Conservation (phyloP, 2,797 vertebrate genomes). For the Enteromius fasciolatus region DNA sequence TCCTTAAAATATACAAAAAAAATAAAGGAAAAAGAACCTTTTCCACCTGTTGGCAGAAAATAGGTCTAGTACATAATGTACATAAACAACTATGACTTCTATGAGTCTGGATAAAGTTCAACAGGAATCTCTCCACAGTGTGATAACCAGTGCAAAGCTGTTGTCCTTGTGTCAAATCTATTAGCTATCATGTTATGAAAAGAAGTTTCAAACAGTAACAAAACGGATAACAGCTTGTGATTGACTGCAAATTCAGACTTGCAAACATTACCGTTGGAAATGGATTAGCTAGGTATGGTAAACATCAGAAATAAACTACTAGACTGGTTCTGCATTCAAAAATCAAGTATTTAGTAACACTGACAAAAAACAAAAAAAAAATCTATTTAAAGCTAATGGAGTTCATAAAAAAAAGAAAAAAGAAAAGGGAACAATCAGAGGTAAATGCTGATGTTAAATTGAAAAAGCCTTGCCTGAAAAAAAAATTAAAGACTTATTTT, state of each 20-base stretch:
- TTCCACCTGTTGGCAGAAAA: neutral
- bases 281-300: neutral
- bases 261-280: neutral
- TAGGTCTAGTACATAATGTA: neutral
- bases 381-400: neutral
- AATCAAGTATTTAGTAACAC: neutral
- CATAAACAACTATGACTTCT: neutral
- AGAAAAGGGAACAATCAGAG: neutral
- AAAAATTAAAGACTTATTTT: no score
- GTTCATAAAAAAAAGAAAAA: neutral
- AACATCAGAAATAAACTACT: neutral
- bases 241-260: slow-evolving; percentile 4
- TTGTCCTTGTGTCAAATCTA: neutral
- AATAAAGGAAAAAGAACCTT: neutral
- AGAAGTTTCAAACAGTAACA: neutral
- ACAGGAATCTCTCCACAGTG: neutral
- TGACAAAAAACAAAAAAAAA: neutral
- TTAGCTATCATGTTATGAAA: neutral
- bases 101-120: neutral
- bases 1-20: neutral
- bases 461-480: neutral
- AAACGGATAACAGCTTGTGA: neutral
- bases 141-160: neutral
- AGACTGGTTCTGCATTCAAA: neutral
- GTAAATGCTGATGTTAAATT: neutral